Conservation (phyloP, 2,113 vertebrate genomes). For the Potamarius usumacintae region DNA sequence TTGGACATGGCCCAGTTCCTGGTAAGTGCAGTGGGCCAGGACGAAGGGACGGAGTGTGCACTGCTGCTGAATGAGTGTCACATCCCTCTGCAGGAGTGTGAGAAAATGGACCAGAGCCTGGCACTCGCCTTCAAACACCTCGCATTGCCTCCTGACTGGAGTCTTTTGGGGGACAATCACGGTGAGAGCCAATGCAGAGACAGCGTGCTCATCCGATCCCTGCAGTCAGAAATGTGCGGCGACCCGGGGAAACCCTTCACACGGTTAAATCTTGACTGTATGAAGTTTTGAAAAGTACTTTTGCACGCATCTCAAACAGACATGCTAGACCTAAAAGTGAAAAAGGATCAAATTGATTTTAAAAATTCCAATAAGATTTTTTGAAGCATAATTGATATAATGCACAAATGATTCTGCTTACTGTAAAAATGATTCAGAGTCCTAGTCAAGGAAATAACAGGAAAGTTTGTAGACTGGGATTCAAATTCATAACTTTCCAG, state of each 20-base stretch:
- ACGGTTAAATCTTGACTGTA: neutral
- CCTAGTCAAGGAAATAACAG: neutral
- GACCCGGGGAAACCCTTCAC: neutral
- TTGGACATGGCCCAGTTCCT: conserved; percentile 92
- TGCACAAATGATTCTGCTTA: neutral
- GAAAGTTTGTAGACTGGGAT: neutral
- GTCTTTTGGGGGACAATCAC: conserved; percentile 78
- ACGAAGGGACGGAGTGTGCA: conserved; percentile 84
- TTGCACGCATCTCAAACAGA: neutral
- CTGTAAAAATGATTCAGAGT: neutral
- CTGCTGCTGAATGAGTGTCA: conserved; percentile 84
- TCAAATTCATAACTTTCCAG: neutral
- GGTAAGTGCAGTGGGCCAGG: conserved; percentile 83
- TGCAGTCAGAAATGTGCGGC: neutral
- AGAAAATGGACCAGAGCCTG: conserved; percentile 85
- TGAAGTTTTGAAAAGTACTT: neutral
- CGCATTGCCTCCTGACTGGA: conserved; percentile 84
- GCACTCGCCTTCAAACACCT: conserved; percentile 87
- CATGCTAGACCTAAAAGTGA: neutral
- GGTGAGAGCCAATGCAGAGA: conserved; percentile 56
- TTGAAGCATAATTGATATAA: neutral
- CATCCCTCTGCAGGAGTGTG: conserved; percentile 81
- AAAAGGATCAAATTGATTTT: neutral
- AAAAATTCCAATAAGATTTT: neutral
- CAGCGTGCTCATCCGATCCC: neutral